Conservation (phyloP, 2,888 invertebrate genomes). For the Drosophila conformis region DNA sequence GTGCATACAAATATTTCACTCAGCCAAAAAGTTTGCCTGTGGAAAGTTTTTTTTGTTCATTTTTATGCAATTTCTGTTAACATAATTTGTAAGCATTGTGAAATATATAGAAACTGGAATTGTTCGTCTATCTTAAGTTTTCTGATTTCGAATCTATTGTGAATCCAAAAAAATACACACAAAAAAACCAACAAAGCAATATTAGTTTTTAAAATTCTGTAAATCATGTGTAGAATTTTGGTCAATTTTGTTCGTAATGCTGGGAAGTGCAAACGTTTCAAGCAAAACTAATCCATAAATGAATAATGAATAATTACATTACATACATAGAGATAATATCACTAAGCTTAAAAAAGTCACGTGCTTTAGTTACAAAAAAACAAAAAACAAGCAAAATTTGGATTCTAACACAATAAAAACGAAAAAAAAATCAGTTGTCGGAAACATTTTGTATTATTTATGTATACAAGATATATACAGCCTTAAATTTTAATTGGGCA, state of each 20-base stretch:
- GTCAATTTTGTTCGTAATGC: conserved; percentile 70
- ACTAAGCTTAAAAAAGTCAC: conserved; percentile 63
- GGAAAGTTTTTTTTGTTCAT: not conserved
- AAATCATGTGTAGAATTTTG: conserved; percentile 49
- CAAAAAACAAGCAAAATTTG: not conserved
- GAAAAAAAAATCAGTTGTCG: conserved; percentile 32
- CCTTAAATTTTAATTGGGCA: conserved; percentile 52
- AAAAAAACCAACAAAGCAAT: conserved; percentile 47
- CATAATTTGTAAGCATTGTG: conserved; percentile 27
- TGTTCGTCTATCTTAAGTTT: conserved; percentile 25
- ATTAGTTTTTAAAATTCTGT: conserved; percentile 67
- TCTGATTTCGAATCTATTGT: conserved; percentile 23
- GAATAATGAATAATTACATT: conserved; percentile 49
- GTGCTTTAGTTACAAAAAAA: conserved; percentile 60
- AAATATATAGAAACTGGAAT: conserved; percentile 32
- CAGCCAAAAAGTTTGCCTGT: conserved; percentile 5
- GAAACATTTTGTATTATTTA: conserved; percentile 21
- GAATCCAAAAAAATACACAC: conserved; percentile 29
- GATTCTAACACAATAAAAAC: conserved; percentile 52
- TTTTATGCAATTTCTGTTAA: conserved; percentile 26
- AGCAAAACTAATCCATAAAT: conserved; percentile 60
- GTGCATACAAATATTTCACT: not conserved
- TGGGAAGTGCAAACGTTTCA: conserved; percentile 24
- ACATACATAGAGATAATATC: conserved; percentile 67
- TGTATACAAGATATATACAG: conserved; percentile 16